Base-by-base conservation (phyloP, 1,140 invertebrate genomes). In the Lepeophtheirus salmonis region DNA sequence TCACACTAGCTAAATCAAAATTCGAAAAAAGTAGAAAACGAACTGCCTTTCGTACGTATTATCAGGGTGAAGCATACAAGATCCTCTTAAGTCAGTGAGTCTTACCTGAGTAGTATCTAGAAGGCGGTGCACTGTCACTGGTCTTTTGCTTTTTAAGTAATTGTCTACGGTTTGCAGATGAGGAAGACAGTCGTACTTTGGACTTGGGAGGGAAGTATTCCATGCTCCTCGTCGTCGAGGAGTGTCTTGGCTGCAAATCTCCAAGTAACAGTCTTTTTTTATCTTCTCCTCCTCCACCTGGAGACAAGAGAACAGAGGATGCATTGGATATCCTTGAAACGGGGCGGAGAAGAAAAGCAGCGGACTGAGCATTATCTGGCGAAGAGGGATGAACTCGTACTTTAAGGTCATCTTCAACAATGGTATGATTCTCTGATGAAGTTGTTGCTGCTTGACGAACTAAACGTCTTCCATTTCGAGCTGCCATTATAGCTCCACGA, bases 401-500 rank as follows among this genome's bases (percentile, higher is more conserved):
- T 20, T 21, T 3, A 20, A 54, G 16, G 20, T 54, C 52, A 18
- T 54, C 2, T 41, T 41, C 30, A 6, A n/a, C 6, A n/a, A 41
- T 14, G 21, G 14, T 21, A 13, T 14, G 52, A 2, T n/a, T 50
- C 52, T 54, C 17, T 14, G 23, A 14, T 20, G n/a, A 18, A 23
- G 20, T 54, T 14, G 52, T 24, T n/a, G 3, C 52, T n/a, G 23
- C n/a, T 20, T 54, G 52, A 21, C 16, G 52, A 16, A 41, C 30
- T 6, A 41, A n/a, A 6, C 30, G 30, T 6, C 30, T 6, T 18
- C 55, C 2, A 41, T 25, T 57, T 17, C 25, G 22, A 23, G 55
- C 25, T n/a, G 23, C 23, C 52, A 54, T 57, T 14, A 57, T 25
- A n/a, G 21, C 17, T 41, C 55, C 25, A 23, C 55, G 21, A 21